Evolutionary conservation across 2,113 vertebrate species (phyloP).

Genomic region (Platanista minor): DNA sequence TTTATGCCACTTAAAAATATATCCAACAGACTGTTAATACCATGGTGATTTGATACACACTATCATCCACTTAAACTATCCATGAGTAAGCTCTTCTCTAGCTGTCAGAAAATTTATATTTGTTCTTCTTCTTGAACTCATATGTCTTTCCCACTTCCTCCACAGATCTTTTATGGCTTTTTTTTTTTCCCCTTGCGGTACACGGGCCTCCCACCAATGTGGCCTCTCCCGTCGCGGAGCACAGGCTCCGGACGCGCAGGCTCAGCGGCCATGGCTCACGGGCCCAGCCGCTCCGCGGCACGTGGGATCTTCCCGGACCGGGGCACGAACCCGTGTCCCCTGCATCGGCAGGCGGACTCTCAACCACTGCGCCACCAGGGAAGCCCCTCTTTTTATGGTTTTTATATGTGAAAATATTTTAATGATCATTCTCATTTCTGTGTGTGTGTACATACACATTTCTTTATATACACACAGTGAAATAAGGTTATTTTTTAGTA

Average conservation of each 20-base stretch:
- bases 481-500: not conserved
- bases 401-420: not conserved
- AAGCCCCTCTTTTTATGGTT: too few species aligned
- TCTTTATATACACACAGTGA: too few species aligned
- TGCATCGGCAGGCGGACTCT: too few species aligned
- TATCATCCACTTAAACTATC: not conserved
- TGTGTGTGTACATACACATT: not conserved
- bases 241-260: too few species aligned
- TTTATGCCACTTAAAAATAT: not conserved
- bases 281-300: too few species aligned
- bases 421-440: not conserved
- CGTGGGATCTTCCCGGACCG: too few species aligned
- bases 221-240: too few species aligned
- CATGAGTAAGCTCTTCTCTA: not conserved
- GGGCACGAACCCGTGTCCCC: too few species aligned
- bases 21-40: not conserved
- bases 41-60: not conserved
- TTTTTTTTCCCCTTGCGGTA: too few species aligned
- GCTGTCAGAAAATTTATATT: not conserved
- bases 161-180: not conserved
- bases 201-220: accelerated
- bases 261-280: too few species aligned
- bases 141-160: not conserved
- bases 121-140: not conserved
- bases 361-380: too few species aligned